Conservation (phyloP, 2,113 vertebrate genomes). For the Odobenus rosmarus region DNA sequence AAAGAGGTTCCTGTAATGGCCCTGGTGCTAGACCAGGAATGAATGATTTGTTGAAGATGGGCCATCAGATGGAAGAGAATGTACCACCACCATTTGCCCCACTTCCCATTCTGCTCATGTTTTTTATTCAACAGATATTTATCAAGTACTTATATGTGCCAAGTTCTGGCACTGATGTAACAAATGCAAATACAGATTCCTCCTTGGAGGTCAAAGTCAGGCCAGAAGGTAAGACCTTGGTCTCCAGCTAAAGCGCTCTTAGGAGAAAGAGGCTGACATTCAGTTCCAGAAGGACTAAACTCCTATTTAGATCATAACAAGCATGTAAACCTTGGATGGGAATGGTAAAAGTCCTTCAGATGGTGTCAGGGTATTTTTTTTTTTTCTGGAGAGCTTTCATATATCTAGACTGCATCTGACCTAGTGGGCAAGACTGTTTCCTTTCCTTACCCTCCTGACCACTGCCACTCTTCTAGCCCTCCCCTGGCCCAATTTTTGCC, state of each 20-base stretch:
- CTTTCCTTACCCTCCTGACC: background rate
- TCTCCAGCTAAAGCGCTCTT: background rate
- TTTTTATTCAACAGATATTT: slow-evolving; percentile 16
- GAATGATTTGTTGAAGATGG: background rate
- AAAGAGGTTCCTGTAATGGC: background rate
- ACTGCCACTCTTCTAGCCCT: rapidly evolving
- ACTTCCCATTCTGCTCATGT: background rate
- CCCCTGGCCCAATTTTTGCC: background rate
- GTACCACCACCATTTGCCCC: background rate
- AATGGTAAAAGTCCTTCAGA: background rate
- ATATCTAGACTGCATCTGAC: too few species aligned
- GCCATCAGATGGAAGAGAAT: background rate
- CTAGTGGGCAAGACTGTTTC: background rate
- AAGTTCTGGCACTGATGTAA: background rate
- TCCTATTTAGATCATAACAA: background rate
- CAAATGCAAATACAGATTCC: background rate
- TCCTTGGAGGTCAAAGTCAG: background rate
- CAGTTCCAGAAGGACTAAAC: background rate
- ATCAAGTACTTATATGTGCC: background rate
- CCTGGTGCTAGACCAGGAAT: background rate
- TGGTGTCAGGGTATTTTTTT: background rate
- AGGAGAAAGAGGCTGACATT: background rate
- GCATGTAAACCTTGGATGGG: background rate
- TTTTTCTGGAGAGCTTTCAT: background rate
- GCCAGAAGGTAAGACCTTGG: background rate